These are phyloP conservation scores for Brachypalpus laphriformis DNA, from an alignment of 2,888 invertebrate genomes.

Conservation along the genomic window DNA sequence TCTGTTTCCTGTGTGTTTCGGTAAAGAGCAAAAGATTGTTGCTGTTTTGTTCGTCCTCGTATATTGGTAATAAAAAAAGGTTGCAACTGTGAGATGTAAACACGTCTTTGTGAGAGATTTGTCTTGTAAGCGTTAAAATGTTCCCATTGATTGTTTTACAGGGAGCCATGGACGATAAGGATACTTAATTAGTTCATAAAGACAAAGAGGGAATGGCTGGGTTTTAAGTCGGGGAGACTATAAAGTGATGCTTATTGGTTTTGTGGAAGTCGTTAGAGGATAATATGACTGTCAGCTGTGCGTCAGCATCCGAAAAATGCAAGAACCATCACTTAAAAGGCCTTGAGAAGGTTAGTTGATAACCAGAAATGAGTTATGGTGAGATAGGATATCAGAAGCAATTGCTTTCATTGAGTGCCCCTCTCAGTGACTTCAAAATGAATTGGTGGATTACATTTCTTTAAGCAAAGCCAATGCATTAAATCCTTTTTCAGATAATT, in stretches of 20 bases:
- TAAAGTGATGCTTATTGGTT: conserved; percentile 45
- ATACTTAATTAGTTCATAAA: conserved; percentile 68
- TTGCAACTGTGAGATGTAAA: conserved; percentile 49
- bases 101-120: conserved; percentile 58
- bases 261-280: conserved; percentile 14
- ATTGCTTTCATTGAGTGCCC: too few relatives aligned
- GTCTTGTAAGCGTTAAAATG: conserved; percentile 51
- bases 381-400: too few relatives aligned
- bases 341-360: too few relatives aligned
- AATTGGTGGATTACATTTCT: too few relatives aligned
- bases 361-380: too few relatives aligned
- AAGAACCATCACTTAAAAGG: too few relatives aligned
- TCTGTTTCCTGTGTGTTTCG: not conserved
- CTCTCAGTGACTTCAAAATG: too few relatives aligned
- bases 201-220: conserved; percentile 8
- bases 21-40: conserved; percentile 41
- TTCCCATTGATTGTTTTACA: conserved; percentile 46
- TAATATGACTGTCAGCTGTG: not conserved
- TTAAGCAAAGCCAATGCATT: too few relatives aligned
- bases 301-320: too few relatives aligned
- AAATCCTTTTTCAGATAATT: too few relatives aligned
- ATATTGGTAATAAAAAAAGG: conserved; percentile 5
- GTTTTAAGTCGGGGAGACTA: conserved; percentile 15
- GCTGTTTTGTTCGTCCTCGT: not conserved
- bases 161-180: conserved; percentile 45